Percentiles rank a stretch among this genome's conserved stretches.
Evolutionary conservation across 2,888 invertebrate genomes (phyloP).

Genomic region (Andrena minutula): DNA sequence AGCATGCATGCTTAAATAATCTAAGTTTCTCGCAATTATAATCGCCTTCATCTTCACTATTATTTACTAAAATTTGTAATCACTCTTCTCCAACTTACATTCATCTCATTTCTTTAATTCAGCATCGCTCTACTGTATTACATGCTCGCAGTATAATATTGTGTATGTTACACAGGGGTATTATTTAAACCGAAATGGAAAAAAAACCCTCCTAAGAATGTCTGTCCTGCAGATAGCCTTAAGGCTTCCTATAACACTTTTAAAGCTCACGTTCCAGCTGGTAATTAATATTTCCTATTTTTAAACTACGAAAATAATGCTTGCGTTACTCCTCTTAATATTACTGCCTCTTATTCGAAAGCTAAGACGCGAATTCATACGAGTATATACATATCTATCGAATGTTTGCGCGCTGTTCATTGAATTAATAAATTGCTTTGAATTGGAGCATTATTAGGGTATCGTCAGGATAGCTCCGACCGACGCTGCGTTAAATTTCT

Average conservation of each 20-base stretch:
- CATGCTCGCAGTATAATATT: slow-evolving; percentile 11
- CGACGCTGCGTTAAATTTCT: slow-evolving; percentile 19
- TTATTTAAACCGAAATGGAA: slow-evolving; percentile 35
- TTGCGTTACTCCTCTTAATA: not conserved
- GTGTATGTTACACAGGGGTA: slow-evolving; percentile 43
- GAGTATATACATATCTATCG: not conserved
- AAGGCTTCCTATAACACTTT: slow-evolving; percentile 65
- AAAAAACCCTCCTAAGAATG: slow-evolving; percentile 30
- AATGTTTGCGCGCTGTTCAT: slow-evolving; percentile 21
- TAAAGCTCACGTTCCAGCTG: slow-evolving; percentile 41
- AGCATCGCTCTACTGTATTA: slow-evolving; percentile 1
- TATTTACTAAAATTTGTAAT: not conserved
- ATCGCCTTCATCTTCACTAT: not conserved
- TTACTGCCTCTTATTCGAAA: not conserved
- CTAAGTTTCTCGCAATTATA: not conserved
- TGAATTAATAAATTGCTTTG: slow-evolving; percentile 67
- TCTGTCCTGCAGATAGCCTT: slow-evolving; percentile 49
- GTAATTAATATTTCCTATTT: slow-evolving; percentile 65
- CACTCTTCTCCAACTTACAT: not conserved
- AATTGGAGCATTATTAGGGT: slow-evolving; percentile 57
- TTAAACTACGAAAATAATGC: slow-evolving; percentile 14
- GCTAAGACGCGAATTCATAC: slow-evolving; percentile 17
- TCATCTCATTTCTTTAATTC: not conserved
- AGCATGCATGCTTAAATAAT: not conserved
- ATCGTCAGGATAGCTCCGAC: slow-evolving; percentile 18